These are phyloP conservation scores for Megalops atlanticus DNA, from an alignment of 2,113 vertebrate species.

Conservation along the genomic window DNA sequence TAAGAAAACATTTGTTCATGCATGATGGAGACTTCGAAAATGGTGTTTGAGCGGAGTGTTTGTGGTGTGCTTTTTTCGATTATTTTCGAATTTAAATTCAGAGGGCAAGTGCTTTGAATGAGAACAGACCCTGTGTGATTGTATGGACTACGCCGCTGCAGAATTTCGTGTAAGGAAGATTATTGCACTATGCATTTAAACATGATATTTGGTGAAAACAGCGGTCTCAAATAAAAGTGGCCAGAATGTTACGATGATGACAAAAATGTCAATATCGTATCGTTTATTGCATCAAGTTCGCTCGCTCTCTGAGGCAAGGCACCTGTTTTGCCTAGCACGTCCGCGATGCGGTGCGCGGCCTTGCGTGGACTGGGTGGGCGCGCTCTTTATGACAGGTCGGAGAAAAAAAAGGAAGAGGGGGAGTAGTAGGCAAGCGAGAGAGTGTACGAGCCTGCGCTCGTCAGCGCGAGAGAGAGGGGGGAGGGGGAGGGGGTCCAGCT, in stretches of 20 bases:
- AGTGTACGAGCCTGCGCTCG: slow-evolving; percentile 71
- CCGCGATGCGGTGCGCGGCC: slow-evolving; percentile 65
- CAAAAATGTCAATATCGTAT: background rate
- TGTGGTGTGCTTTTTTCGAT: too few species aligned
- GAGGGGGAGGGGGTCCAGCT: slow-evolving; percentile 72
- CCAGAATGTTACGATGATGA: background rate
- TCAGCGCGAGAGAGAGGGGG: slow-evolving; percentile 47
- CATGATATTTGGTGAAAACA: background rate
- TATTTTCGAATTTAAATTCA: too few species aligned
- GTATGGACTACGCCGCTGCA: too few species aligned
- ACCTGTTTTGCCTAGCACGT: slow-evolving; percentile 68
- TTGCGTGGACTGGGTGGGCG: slow-evolving; percentile 70
- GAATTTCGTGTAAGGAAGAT: too few species aligned
- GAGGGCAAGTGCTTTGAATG: too few species aligned
- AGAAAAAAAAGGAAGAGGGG: slow-evolving; percentile 61
- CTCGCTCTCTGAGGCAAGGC: slow-evolving; percentile 57
- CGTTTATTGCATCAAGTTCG: slow-evolving; percentile 11
- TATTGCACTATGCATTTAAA: background rate
- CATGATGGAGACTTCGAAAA: too few species aligned
- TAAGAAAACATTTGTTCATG: too few species aligned
- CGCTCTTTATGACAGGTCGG: slow-evolving; percentile 83
- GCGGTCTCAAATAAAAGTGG: background rate
- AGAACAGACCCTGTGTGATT: too few species aligned
- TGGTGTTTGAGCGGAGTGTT: too few species aligned
- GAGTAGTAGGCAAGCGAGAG: slow-evolving; percentile 54